Evolutionary conservation across 2,888 invertebrate genomes (phyloP).

Genomic region (Melitaea athalia): DNA sequence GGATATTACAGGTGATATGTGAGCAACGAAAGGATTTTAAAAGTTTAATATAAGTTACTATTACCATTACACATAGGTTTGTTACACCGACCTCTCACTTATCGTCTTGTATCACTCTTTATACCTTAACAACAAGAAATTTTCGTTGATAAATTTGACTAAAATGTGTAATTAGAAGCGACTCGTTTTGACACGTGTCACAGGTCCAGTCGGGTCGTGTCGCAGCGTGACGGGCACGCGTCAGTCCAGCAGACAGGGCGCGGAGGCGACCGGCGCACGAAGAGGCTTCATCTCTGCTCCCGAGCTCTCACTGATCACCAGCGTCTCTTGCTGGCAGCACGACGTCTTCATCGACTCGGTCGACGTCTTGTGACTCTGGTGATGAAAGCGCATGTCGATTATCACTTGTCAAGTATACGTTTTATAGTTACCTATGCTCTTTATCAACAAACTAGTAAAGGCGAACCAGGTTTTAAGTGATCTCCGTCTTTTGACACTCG

Average conservation of each 20-base stretch:
- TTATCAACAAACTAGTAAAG: too few relatives aligned
- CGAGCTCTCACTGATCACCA: constrained; percentile 65
- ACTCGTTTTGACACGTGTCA: too few relatives aligned
- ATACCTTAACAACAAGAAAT: not conserved
- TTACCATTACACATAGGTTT: too few relatives aligned
- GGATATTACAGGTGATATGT: not conserved
- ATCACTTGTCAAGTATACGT: not conserved
- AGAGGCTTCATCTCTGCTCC: constrained; percentile 67
- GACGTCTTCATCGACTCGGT: constrained; percentile 74
- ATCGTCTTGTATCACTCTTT: too few relatives aligned
- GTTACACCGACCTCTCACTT: too few relatives aligned
- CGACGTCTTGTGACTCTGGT: constrained; percentile 70
- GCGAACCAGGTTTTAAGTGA: too few relatives aligned
- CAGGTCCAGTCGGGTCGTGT: too few relatives aligned
- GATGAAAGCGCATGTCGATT: not conserved
- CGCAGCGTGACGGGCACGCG: constrained; percentile 8
- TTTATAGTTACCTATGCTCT: too few relatives aligned
- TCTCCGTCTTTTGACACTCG: too few relatives aligned
- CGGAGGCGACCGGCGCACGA: constrained; percentile 44
- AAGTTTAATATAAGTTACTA: too few relatives aligned
- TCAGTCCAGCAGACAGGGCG: constrained; percentile 51
- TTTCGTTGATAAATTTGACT: too few relatives aligned
- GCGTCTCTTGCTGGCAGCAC: constrained; percentile 73
- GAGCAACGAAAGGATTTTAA: not conserved
- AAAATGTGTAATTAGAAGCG: too few relatives aligned